Evolutionary conservation across 1,140 invertebrate genomes (phyloP).

Genomic region (Drosophila triauraria): DNA sequence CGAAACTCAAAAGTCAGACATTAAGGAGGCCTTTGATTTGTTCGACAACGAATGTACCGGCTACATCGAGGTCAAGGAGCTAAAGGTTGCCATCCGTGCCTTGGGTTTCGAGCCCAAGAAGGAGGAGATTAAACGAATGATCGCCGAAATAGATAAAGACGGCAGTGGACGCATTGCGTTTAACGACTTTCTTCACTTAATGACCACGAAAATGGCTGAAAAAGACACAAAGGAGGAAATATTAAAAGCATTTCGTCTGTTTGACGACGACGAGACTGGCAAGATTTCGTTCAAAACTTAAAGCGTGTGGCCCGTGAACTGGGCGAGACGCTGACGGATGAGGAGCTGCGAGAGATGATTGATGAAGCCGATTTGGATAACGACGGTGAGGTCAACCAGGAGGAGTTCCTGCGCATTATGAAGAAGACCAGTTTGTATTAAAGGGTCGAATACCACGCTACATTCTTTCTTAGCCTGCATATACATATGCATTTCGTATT

Average conservation of each 20-base stretch:
- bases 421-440: conserved; percentile 98
- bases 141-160: conserved; percentile 95
- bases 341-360: conserved; percentile 99
- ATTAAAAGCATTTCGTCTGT: conserved; percentile 97
- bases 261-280: conserved; percentile 97
- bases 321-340: conserved; percentile 97
- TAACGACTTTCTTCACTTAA: conserved; percentile 96
- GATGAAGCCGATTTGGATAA: conserved; percentile 98
- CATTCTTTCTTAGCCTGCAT: background rate
- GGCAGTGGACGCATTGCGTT: conserved; percentile 93
- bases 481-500: background rate
- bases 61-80: conserved; percentile 95
- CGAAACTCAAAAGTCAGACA: conserved; percentile 96
- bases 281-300: conserved; percentile 98
- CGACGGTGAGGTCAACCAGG: conserved; percentile 97
- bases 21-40: conserved; percentile 97
- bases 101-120: conserved; percentile 98
- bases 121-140: conserved; percentile 98
- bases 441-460: conserved; percentile 38
- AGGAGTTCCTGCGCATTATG: conserved; percentile 98
- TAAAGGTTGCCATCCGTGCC: conserved; percentile 96
- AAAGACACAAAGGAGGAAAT: conserved; percentile 98
- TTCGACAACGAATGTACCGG: conserved; percentile 96
- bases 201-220: conserved; percentile 97
- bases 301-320: conserved; percentile 97